Conservation (phyloP, 2,888 invertebrate species). For the Caenorhabditis panamensis region DNA sequence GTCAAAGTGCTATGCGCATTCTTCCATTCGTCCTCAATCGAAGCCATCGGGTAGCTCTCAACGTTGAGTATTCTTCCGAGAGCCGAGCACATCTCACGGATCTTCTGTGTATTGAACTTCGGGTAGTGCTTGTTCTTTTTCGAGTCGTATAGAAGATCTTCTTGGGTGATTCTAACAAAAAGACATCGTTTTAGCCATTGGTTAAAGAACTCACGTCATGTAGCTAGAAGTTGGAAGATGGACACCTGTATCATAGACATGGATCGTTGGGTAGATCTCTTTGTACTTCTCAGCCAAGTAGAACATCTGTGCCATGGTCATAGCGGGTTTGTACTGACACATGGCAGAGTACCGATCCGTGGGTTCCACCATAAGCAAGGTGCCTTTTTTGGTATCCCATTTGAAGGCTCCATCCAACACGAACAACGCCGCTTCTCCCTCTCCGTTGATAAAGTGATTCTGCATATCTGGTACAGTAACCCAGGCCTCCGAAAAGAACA, state of each 20-base stretch:
- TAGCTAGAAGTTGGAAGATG: slow-evolving; percentile 19
- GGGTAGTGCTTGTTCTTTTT: neutral
- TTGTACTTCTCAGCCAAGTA: neutral
- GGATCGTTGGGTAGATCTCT: neutral
- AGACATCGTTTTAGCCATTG: no score
- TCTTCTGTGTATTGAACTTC: neutral
- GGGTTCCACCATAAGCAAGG: neutral
- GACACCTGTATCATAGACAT: slow-evolving; percentile 1
- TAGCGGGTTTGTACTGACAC: neutral
- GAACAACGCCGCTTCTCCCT: neutral
- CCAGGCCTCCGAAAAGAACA: neutral
- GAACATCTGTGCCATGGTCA: neutral
- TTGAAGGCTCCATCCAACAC: neutral
- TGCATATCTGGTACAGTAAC: neutral
- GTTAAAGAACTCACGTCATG: slow-evolving; percentile 13
- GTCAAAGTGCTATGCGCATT: no score
- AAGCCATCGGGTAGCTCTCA: slow-evolving; percentile 10
- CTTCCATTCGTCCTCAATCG: slow-evolving; percentile 12
- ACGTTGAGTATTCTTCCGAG: slow-evolving; percentile 24
- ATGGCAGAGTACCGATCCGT: neutral
- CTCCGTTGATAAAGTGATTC: neutral
- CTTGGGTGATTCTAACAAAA: neutral
- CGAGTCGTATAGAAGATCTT: neutral
- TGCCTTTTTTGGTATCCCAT: neutral
- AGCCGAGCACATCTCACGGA: neutral